Conservation (phyloP, 2,113 vertebrate species). For the Sander vitreus region DNA sequence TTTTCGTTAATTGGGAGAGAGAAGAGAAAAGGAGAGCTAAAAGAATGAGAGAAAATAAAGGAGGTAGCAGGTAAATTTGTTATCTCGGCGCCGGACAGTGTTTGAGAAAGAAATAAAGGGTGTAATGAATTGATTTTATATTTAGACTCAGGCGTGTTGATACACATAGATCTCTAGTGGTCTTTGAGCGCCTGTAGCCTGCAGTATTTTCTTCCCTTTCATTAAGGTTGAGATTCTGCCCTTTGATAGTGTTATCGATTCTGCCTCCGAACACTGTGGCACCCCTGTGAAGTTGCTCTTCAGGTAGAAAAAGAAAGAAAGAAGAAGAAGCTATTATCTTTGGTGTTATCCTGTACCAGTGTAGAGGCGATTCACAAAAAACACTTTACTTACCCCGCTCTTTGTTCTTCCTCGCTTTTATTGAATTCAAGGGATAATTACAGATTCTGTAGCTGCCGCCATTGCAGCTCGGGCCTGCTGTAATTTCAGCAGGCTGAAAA, state of each 20-base stretch:
- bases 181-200: constrained; percentile 72
- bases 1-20: constrained; percentile 63
- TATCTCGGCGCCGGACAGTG: constrained; percentile 62
- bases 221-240: constrained; percentile 78
- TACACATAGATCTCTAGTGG: constrained; percentile 70
- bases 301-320: constrained; percentile 61
- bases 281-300: constrained; percentile 78
- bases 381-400: constrained; percentile 66
- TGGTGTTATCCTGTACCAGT: constrained; percentile 70
- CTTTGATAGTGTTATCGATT: constrained; percentile 81
- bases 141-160: constrained; percentile 76
- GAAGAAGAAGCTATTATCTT: constrained; percentile 72
- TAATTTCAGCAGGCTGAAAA: constrained; percentile 55
- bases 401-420: constrained; percentile 74
- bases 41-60: constrained; percentile 56
- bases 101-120: constrained; percentile 75
- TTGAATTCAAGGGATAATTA: constrained; percentile 72
- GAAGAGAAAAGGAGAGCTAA: constrained; percentile 8
- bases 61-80: constrained; percentile 71
- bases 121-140: constrained; percentile 82
- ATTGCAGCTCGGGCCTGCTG: constrained; percentile 39
- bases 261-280: constrained; percentile 73
- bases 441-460: constrained; percentile 52
- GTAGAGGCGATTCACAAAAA: constrained; percentile 69
- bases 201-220: constrained; percentile 78